phyloP scores from a whole-genome alignment of 2,888 invertebrate species.

The Dorcus hopei region DNA sequence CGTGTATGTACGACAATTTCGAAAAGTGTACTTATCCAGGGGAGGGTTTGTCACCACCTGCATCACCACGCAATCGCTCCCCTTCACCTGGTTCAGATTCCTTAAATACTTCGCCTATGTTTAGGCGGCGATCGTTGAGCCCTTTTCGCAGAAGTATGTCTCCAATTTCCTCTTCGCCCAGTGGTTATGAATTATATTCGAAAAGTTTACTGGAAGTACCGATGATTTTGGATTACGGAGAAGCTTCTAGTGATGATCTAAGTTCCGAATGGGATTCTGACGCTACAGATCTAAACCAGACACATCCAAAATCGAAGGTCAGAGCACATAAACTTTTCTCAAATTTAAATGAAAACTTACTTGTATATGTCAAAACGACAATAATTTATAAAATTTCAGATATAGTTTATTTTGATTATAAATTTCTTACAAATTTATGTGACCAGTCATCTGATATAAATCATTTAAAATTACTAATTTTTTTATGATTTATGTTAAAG shows the following conservation, averaged over 20 bases:
- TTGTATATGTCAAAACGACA: too few species aligned
- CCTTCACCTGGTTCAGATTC: conserved; percentile 36
- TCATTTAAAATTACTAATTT: too few species aligned
- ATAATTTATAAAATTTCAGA: too few species aligned
- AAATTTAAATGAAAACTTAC: too few species aligned
- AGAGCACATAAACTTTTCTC: conserved; percentile 1
- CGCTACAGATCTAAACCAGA: conserved; percentile 43
- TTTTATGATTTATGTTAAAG: too few species aligned
- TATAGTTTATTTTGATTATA: too few species aligned
- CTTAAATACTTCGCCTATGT: conserved; percentile 15
- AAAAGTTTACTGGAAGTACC: conserved; percentile 75
- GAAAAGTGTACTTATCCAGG: neutral
- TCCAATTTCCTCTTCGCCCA: conserved; percentile 36
- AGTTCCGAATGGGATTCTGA: conserved; percentile 92
- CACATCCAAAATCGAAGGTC: conserved; percentile 12
- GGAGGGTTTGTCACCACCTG: conserved; percentile 10
- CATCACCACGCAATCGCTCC: conserved; percentile 17
- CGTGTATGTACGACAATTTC: conserved; percentile 41
- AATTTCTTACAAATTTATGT: too few species aligned
- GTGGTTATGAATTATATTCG: conserved; percentile 76
- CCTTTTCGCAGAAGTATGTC: conserved; percentile 36
- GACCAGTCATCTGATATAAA: too few species aligned
- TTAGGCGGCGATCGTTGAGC: conserved; percentile 32
- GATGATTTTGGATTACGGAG: conserved; percentile 75
- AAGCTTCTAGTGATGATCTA: conserved; percentile 87